These are phyloP conservation scores for Gymnogyps californianus DNA, from an alignment of 2,113 vertebrate species.

Conservation along the genomic window DNA sequence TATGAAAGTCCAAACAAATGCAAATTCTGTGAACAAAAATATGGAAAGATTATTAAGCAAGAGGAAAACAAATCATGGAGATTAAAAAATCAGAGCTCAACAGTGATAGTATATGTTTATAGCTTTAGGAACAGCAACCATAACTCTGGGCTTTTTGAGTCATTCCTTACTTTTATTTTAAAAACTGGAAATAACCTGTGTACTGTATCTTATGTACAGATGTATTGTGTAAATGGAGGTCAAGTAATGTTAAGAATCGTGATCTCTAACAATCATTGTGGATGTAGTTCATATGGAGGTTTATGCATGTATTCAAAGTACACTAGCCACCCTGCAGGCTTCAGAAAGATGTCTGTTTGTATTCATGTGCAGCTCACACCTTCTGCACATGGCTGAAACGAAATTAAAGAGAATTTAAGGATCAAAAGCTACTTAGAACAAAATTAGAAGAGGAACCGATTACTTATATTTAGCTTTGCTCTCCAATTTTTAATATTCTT, in stretches of 20 bases:
- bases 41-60: background rate
- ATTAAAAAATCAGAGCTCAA: background rate
- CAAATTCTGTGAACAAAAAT: background rate
- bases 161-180: background rate
- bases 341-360: background rate
- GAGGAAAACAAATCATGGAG: background rate
- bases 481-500: background rate
- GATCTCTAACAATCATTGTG: background rate
- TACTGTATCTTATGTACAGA: background rate
- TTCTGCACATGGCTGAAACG: background rate
- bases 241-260: background rate
- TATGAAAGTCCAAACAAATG: background rate
- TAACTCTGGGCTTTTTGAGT: background rate
- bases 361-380: background rate
- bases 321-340: background rate
- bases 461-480: background rate
- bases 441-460: background rate
- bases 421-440: background rate
- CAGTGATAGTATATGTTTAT: background rate
- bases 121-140: background rate
- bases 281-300: background rate
- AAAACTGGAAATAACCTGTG: background rate
- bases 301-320: background rate
- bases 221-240: background rate
- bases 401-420: background rate